Evolutionary conservation across 2,113 vertebrate genomes (phyloP), one percentile per base, ranked within the genome.

Genomic region (Lates calcarifer): DNA sequence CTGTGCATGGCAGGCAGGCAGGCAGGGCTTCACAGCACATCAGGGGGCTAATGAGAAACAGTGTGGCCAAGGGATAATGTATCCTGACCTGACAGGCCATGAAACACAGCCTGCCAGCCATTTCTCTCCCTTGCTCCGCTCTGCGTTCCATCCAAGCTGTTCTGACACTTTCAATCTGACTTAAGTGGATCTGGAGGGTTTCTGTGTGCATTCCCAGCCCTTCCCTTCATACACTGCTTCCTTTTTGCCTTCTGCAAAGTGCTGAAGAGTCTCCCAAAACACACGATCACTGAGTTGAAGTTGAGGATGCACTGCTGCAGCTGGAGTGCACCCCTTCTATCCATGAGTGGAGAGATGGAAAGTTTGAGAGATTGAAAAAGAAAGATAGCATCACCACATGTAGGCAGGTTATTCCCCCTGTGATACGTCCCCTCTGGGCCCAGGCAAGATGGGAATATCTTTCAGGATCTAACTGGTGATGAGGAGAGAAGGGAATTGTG

Each of bases 1-100:
- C 51, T 2, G 6, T 61, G 67, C 60, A 26, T 61, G 74, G 66
- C 73, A 84, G 80, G 41, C 74, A 69, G 33, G 69, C 53, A 47
- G 71, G 60, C 53, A 64, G 72, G 62, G 56, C 76, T 84, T 86
- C 88, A 29, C 81, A 47, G 78, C 89, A 57, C 92, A 91, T 89
- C 90, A 62, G 88, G 92, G 87, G 92, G 91, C 87, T 93, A 93
- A 94, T 93, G 87, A 94, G 84, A 92, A 91, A 86, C 82, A 81
- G 92, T 86, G 78, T 61, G 89, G 53, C 81, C 74, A 60, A 47
- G 71, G 76, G 89, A 83, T 86, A 89, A 82, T 84, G 76, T 74
- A 29, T 83, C 87, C 84, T 90, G 84, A 91, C 89, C 83, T 77
- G 89, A 93, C 87, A 89, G 82, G 85, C 88, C 85, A 63, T 87